These are phyloP conservation scores for Eurypyga helias DNA, from an alignment of 2,113 vertebrate species.

Conservation along the genomic window DNA sequence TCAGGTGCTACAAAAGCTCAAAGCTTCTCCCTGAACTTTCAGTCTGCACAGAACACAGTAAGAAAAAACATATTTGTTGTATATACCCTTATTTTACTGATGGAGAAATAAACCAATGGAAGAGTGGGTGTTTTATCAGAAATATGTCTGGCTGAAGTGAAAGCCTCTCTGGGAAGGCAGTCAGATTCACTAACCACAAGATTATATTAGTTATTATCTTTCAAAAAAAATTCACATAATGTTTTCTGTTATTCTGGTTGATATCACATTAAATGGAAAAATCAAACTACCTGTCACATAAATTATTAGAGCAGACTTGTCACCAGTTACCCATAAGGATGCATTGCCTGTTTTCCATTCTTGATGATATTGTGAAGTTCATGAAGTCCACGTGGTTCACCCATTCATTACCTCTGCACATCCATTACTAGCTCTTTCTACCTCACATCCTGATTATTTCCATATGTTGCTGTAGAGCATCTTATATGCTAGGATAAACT, in stretches of 20 bases:
- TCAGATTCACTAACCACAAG: not conserved
- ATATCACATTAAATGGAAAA: not conserved
- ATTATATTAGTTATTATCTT: not conserved
- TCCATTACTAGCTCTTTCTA: not conserved
- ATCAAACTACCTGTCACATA: not conserved
- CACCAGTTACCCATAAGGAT: not conserved
- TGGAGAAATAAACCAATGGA: not conserved
- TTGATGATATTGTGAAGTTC: not conserved
- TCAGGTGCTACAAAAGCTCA: not conserved
- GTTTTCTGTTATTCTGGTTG: not conserved
- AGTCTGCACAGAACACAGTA: not conserved
- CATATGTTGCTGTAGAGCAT: fast-evolving
- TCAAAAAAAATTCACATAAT: slow-evolving; percentile 16
- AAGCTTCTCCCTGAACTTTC: not conserved
- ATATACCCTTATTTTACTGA: not conserved
- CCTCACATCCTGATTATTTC: not conserved
- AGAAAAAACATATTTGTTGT: not conserved
- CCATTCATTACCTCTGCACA: not conserved
- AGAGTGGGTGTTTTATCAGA: not conserved
- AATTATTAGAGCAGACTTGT: not conserved
- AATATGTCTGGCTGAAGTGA: not conserved
- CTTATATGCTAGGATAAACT: not conserved
- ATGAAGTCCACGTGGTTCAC: not conserved
- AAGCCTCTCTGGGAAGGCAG: not conserved
- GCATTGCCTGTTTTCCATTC: not conserved